A percentile compares a stretch with the other conserved stretches of the same genome.
Evolutionary conservation across 2,797 vertebrate species (phyloP).

Genomic region (Tapera naevia): DNA sequence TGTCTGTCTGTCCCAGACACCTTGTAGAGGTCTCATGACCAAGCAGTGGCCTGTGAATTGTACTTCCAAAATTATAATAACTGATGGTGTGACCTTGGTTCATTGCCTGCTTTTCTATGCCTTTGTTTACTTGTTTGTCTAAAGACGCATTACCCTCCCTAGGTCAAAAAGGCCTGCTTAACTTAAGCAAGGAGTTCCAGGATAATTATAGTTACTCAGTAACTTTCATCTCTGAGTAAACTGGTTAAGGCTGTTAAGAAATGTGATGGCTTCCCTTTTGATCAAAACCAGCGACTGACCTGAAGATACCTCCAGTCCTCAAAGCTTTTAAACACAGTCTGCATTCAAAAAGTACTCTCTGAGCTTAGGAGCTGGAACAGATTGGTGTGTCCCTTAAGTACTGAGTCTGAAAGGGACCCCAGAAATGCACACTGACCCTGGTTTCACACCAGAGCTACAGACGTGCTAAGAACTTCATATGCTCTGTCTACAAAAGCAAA

Average conservation of each 20-base stretch:
- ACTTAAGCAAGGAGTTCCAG: slow-evolving; percentile 28
- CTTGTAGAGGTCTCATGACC: background rate
- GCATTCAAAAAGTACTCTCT: background rate
- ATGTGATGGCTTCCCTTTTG: background rate
- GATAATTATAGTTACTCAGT: slow-evolving; percentile 61
- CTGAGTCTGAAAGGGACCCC: background rate
- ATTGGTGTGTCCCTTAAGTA: background rate
- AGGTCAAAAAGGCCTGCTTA: slow-evolving; percentile 39
- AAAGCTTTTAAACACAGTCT: background rate
- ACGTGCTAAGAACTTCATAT: background rate
- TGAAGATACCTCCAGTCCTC: background rate
- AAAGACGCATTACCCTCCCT: background rate
- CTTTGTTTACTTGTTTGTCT: slow-evolving; percentile 35
- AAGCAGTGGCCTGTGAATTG: background rate
- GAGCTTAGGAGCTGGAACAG: background rate
- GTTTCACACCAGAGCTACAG: slow-evolving; percentile 5
- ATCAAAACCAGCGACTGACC: background rate
- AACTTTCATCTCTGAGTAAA: slow-evolving; percentile 18
- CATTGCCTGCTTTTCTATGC: background rate
- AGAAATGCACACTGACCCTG: background rate
- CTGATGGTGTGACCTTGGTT: background rate
- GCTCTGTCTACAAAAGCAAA: background rate
- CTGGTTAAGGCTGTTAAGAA: slow-evolving; percentile 6
- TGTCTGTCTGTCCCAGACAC: background rate
- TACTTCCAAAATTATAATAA: background rate